Evolutionary conservation across 2,888 invertebrate genomes (phyloP), one percentile per base, ranked within the genome.

Genomic region (Drosophila mulleri): DNA sequence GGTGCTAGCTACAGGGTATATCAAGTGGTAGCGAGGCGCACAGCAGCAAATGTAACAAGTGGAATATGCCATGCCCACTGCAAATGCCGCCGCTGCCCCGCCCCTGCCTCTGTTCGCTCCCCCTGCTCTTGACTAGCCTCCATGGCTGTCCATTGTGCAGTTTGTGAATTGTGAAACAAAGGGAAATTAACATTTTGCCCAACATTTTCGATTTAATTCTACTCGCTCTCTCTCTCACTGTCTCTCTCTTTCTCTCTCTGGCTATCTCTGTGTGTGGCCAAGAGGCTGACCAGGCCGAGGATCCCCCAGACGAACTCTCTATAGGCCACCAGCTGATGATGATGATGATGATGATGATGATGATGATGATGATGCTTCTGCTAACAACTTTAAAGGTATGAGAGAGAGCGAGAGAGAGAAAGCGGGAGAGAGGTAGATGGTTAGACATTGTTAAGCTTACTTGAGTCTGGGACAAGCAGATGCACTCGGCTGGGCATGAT

Each of bases 391-490:
- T 29, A 65, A 26, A 71, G 75, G 45, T 11, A 44, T 12, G 20
- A 9, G 26, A 32, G 16, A 7, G 14, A 9, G 18, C 3, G 32
- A 20, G 16, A 11, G n/a, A 7, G 18, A 3, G 23, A 2, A 7
- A 11, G 14, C 7, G 18, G 4, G 37, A 3, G 23, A 5, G 48
- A 12, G 48, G 18, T 14, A 9, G 41, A 16, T 12, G 47, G 44
- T 41, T 41, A 63, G 60, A 76, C 71, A 87, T 85, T 85, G 82
- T 86, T 88, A 83, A 83, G 90, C 91, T 93, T 94, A 97, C 97
- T 96, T 97, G 97, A 82, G 96, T 96, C 92, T 96, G 96, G 69
- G 97, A 97, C 74, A 97, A 94, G 92, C 97, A 97, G 93, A 97
- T 96, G 94, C 97, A 97, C 94, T 97, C 96, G 86, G 95, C 94